A percentile compares a stretch with the other conserved stretches of the same genome.
These are phyloP conservation scores for Umimayanthus kanabou DNA, from an alignment of 92 coral and sea anemone genomes.

Conservation along the genomic window DNA sequence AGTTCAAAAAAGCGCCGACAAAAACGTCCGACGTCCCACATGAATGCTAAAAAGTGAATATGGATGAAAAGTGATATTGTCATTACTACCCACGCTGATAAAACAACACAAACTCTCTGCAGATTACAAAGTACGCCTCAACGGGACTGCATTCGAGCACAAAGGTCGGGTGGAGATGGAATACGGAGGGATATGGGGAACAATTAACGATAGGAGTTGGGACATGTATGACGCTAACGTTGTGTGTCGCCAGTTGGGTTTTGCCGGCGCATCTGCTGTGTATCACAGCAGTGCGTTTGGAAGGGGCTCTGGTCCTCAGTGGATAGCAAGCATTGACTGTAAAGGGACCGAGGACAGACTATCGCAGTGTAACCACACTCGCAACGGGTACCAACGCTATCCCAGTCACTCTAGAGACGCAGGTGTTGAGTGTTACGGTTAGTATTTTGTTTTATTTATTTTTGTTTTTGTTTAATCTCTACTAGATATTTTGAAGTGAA, in stretches of 20 bases:
- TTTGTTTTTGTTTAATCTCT: too few species aligned
- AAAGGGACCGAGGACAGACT: constrained; percentile 8
- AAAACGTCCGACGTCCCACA: too few species aligned
- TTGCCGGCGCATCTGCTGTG: background rate
- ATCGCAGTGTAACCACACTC: background rate
- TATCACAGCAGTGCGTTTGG: constrained; percentile 3
- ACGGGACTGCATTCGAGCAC: constrained; percentile 12
- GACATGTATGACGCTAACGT: constrained; percentile 17
- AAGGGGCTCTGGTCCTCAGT: background rate
- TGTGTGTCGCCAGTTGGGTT: constrained; percentile 16
- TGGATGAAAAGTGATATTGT: too few species aligned
- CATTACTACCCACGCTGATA: too few species aligned
- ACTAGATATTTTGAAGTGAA: too few species aligned
- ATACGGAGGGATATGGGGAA: constrained; percentile 25
- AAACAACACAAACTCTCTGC: background rate
- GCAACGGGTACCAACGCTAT: background rate
- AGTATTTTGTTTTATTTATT: background rate
- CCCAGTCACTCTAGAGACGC: background rate
- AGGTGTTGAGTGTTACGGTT: constrained; percentile 7
- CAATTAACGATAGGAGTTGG: constrained; percentile 3
- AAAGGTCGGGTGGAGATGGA: constrained; percentile 21
- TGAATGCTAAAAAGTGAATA: too few species aligned
- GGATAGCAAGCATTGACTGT: constrained; percentile 10
- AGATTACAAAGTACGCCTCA: background rate
- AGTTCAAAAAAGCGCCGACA: too few species aligned